These are phyloP conservation scores for Eupithecia subfuscata DNA, from an alignment of 2,888 invertebrate genomes.

Conservation along the genomic window DNA sequence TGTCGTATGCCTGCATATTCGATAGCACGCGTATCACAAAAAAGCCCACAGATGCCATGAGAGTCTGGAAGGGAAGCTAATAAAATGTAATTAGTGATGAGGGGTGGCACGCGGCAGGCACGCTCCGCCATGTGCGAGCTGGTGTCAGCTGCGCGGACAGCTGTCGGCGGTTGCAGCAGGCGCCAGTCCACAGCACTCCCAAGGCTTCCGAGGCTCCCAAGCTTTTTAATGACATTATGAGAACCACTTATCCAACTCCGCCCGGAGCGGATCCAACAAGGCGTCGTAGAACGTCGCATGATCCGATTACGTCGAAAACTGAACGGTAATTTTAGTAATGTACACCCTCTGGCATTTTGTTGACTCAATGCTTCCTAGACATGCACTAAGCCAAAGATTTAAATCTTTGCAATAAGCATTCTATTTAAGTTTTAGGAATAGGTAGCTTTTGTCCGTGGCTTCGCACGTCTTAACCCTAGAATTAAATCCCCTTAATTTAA, in stretches of 20 bases:
- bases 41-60: constrained; percentile 33
- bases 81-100: constrained; percentile 52
- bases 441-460: background rate
- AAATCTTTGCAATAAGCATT: background rate
- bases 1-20: background rate
- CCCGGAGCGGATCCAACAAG: constrained; percentile 23
- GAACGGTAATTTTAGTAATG: constrained; percentile 27
- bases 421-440: background rate
- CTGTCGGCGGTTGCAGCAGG: constrained; percentile 54
- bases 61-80: constrained; percentile 48
- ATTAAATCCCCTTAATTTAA: too few species aligned
- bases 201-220: constrained; percentile 73
- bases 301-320: constrained; percentile 39
- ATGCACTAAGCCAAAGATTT: background rate
- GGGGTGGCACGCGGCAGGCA: constrained; percentile 71
- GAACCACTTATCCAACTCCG: constrained; percentile 48
- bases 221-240: constrained; percentile 60
- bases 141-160: constrained; percentile 69
- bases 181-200: constrained; percentile 44
- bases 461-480: background rate
- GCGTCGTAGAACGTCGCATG: constrained; percentile 38
- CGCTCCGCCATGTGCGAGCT: constrained; percentile 62
- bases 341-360: constrained; percentile 11
- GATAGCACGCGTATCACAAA: background rate
- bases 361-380: constrained; percentile 25